A percentile compares a stretch with the other conserved stretches of the same genome.
Evolutionary conservation across 35 echinoderm and acorn worm genomes (phyloP).

Genomic region (Amphiura filiformis): DNA sequence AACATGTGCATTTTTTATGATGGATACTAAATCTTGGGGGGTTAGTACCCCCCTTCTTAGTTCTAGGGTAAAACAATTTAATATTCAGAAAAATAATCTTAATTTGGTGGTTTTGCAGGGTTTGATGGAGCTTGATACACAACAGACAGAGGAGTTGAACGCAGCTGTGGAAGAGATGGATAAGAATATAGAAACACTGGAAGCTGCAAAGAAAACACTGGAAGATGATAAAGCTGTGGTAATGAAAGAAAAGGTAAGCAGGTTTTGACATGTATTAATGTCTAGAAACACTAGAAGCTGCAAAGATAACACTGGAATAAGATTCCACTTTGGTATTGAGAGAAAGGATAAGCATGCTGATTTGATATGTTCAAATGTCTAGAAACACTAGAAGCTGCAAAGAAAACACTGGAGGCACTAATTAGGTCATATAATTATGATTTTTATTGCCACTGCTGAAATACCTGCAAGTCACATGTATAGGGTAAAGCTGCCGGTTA

Average conservation of each 20-base stretch:
- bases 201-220: conserved; percentile 5
- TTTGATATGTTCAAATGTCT: background rate
- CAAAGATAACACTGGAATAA: background rate
- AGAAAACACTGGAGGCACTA: background rate
- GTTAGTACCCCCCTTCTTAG: no score
- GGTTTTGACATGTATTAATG: background rate
- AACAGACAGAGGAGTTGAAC: conserved; percentile 25
- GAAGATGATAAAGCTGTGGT: conserved; percentile 25
- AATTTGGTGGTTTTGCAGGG: conserved; percentile 16
- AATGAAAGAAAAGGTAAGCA: conserved; percentile 13
- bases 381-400: conserved; percentile 20
- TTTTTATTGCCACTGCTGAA: no score
- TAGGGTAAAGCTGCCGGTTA: no score
- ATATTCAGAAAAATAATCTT: no score
- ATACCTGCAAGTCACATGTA: no score
- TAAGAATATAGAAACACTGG: conserved; percentile 14
- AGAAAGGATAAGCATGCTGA: no score
- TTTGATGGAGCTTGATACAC: conserved; percentile 20
- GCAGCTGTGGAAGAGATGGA: conserved; percentile 16
- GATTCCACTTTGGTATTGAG: no score
- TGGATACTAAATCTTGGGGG: no score
- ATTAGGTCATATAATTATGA: no score
- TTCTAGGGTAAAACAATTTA: no score
- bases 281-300: conserved; percentile 19
- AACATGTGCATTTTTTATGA: no score